Evolutionary conservation across 2,888 invertebrate genomes (phyloP).

Genomic region (Pammene aurita): DNA sequence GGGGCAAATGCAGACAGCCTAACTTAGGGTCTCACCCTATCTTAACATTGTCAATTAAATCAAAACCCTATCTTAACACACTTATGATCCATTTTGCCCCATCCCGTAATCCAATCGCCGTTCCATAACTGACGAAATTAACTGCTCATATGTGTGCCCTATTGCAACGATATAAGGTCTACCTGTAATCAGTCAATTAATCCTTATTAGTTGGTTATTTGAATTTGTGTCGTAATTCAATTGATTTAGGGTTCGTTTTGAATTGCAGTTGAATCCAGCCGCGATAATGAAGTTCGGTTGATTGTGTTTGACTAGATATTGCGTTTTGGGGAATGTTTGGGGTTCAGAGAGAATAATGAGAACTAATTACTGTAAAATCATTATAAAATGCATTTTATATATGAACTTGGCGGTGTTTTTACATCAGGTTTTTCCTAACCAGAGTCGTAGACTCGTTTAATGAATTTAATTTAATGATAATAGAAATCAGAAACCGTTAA

Average conservation of each 20-base stretch:
- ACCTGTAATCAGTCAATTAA: neutral
- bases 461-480: too few species aligned
- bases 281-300: slow-evolving; percentile 53
- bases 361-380: slow-evolving; percentile 14
- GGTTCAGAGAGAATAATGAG: slow-evolving; percentile 15
- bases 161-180: neutral
- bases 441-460: too few species aligned
- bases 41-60: slow-evolving; percentile 36
- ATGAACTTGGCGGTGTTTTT: too few species aligned
- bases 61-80: slow-evolving; percentile 38
- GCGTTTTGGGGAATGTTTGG: slow-evolving; percentile 34
- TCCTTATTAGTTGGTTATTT: slow-evolving; percentile 12
- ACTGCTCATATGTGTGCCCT: neutral
- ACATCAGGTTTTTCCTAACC: too few species aligned
- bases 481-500: too few species aligned
- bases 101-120: neutral
- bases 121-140: neutral
- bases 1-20: slow-evolving; percentile 55
- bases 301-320: slow-evolving; percentile 42
- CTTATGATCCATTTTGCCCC: slow-evolving; percentile 10
- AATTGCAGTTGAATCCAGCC: slow-evolving; percentile 48
- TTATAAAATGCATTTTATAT: too few species aligned
- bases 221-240: slow-evolving; percentile 23
- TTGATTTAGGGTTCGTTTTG: slow-evolving; percentile 44
- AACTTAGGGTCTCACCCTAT: slow-evolving; percentile 66